Evolutionary conservation across 2,797 vertebrate species (phyloP), one percentile per base, ranked within the genome.

Genomic region (Pristis pectinata): DNA sequence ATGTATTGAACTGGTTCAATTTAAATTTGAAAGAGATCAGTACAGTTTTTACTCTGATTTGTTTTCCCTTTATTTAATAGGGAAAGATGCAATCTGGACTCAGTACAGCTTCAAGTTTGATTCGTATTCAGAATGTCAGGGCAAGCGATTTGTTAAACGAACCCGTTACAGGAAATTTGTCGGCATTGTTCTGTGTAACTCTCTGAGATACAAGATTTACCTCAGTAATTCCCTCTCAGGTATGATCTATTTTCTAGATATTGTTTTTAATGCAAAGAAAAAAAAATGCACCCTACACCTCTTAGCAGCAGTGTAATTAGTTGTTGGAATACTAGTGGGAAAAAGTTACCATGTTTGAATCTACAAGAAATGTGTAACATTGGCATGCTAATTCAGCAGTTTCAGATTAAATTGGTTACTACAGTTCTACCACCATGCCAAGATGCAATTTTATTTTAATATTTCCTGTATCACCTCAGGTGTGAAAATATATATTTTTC

Each of bases 101-200:
- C 98, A 99, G 96, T 99, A 99, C 95, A 97, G 97, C 0, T 99
- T 99, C 95, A 98, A 98, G 95, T 96, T 98, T 0, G 99, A 99
- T 94, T 96, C 97, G 41, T 98, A 98, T 95, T 99, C 99, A 2
- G 99, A 99, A 96, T 99, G 99, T 96, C 98, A 96, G 37, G 99
- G 99, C 94, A 98, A 97, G 95, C 98, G 98, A 96, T 99, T 96
- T 0, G 98, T 99, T 94, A 99, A 99, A 96, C 98, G 99, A 95
- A 99, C 99, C 0, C 99, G 99, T 99, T 99, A 99, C 96, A 98
- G 99, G 95, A 99, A 99, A 96, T 99, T 99, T 95, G 99, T 99
- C 59, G 99, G 99, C 24, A 99, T 99, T 95, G 98, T 99, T 96
- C 97, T 99, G 70, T 99, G 99, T 96, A 99, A 99, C 96, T 99